These are phyloP conservation scores for Coenonympha arcania DNA, from an alignment of 2,888 invertebrate genomes.

Conservation along the genomic window DNA sequence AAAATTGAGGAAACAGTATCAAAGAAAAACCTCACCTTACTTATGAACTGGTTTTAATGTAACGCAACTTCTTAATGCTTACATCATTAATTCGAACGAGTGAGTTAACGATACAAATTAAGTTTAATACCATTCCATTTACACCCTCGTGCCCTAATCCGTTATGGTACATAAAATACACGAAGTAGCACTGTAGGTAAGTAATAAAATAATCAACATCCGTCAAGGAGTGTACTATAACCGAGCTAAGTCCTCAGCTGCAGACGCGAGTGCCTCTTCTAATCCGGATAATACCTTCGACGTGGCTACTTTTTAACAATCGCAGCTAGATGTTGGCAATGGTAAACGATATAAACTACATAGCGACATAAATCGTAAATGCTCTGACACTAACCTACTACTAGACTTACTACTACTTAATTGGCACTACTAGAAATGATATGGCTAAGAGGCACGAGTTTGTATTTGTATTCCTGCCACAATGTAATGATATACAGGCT, in stretches of 20 bases:
- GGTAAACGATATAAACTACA: constrained; percentile 4
- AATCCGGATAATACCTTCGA: constrained; percentile 58
- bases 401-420: too few relatives aligned
- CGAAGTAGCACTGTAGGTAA: background rate
- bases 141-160: background rate
- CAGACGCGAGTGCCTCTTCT: constrained; percentile 48
- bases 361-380: constrained; percentile 1
- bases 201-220: background rate
- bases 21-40: too few relatives aligned
- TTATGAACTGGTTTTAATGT: too few relatives aligned
- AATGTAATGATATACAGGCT: too few relatives aligned
- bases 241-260: constrained; percentile 19
- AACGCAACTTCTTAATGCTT: too few relatives aligned
- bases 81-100: too few relatives aligned
- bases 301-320: constrained; percentile 29
- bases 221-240: constrained; percentile 8
- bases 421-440: too few relatives aligned
- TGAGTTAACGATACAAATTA: too few relatives aligned
- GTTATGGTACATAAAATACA: background rate
- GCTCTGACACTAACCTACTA: background rate
- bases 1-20: too few relatives aligned
- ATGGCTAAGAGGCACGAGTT: too few relatives aligned
- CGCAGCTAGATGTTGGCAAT: constrained; percentile 9
- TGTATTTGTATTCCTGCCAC: too few relatives aligned
- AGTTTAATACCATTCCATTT: background rate